phyloP scores from a whole-genome alignment of 2,113 vertebrate species.

The Ivindomyrus marchei region DNA sequence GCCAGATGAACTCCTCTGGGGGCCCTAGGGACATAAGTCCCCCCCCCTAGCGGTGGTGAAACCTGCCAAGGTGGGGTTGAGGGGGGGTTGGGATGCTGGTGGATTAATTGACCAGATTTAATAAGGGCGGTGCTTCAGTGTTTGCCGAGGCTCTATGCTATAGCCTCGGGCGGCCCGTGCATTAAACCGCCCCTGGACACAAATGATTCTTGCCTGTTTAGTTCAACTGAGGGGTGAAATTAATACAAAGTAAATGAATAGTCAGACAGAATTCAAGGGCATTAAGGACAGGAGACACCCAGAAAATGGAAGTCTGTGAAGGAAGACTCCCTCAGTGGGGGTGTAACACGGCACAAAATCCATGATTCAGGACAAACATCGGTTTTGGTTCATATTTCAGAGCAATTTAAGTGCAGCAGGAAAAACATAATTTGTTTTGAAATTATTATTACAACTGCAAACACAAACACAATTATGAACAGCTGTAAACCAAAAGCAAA shows the following conservation, averaged over 20 bases:
- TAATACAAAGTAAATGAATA: neutral
- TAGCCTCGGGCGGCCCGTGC: neutral
- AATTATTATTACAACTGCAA: neutral
- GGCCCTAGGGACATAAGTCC: neutral
- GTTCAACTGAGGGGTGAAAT: neutral
- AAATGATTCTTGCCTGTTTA: neutral
- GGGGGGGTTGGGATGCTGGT: neutral
- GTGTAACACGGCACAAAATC: neutral
- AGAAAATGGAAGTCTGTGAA: neutral
- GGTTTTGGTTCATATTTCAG: neutral
- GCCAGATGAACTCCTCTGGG: neutral
- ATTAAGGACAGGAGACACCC: neutral
- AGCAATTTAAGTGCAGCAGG: neutral
- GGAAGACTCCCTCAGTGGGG: neutral
- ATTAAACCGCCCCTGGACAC: neutral
- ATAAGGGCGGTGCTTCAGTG: neutral
- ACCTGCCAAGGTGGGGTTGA: neutral
- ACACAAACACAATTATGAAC: neutral
- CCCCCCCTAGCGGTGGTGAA: neutral
- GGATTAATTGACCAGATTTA: neutral
- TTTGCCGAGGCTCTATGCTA: neutral
- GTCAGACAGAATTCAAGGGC: neutral
- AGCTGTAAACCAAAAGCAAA: neutral
- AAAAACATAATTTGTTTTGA: neutral
- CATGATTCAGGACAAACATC: neutral